Evolutionary conservation across 2,888 invertebrate genomes (phyloP).

Genomic region (Pseudococcus jackbeardsleyi): DNA sequence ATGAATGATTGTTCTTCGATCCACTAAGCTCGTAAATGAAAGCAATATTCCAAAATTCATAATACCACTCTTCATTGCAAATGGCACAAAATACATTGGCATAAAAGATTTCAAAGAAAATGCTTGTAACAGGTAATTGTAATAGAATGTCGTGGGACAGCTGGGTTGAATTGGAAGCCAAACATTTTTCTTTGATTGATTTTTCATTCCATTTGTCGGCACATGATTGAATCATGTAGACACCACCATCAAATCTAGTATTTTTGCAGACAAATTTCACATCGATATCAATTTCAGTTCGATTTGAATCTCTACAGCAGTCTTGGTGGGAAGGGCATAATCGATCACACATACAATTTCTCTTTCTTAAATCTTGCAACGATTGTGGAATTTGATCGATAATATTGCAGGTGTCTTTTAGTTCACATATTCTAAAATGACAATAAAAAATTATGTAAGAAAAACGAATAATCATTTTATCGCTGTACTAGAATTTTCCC

Average conservation of each 20-base stretch:
- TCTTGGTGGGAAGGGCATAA: slow-evolving; percentile 8
- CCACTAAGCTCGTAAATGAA: neutral
- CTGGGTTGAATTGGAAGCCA: slow-evolving; percentile 65
- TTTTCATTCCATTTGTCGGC: slow-evolving; percentile 20
- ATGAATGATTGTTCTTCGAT: neutral
- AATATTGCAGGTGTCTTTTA: slow-evolving; percentile 24
- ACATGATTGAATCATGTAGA: slow-evolving; percentile 49
- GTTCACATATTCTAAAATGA: slow-evolving; percentile 40
- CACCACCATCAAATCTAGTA: neutral
- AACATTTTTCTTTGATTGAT: neutral
- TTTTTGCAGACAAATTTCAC: neutral
- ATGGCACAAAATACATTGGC: slow-evolving; percentile 71
- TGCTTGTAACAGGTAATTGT: slow-evolving; percentile 67
- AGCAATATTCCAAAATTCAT: slow-evolving; percentile 69
- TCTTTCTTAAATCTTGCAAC: slow-evolving; percentile 9
- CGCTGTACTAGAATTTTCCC: no score
- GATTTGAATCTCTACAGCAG: slow-evolving; percentile 28
- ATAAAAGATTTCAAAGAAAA: slow-evolving; percentile 68
- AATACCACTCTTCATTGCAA: slow-evolving; percentile 70
- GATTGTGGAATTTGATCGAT: neutral
- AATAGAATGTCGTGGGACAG: slow-evolving; percentile 67
- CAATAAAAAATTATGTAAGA: neutral
- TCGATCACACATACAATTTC: slow-evolving; percentile 61
- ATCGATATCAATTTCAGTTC: neutral
- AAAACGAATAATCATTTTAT: no score